Evolutionary conservation across 2,888 invertebrate species (phyloP).

Genomic region (Homarus gammarus): DNA sequence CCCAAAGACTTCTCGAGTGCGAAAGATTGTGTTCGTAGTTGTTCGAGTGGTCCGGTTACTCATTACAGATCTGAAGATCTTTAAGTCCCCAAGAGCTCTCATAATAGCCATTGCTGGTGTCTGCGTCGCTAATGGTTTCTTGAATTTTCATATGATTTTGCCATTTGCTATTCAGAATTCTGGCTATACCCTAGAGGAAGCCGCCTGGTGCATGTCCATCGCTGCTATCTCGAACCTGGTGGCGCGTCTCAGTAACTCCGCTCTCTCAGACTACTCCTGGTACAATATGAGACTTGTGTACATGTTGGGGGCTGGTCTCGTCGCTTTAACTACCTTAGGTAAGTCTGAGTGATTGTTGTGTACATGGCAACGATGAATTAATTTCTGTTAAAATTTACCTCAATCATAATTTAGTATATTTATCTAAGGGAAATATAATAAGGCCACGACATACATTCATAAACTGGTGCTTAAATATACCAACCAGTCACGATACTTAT

Average conservation of each 20-base stretch:
- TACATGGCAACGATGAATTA: neutral
- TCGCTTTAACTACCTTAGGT: slow-evolving; percentile 13
- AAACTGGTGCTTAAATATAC: too few relatives aligned
- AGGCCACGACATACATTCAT: neutral
- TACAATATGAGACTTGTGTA: slow-evolving; percentile 62
- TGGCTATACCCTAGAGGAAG: slow-evolving; percentile 52
- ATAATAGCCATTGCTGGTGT: slow-evolving; percentile 87
- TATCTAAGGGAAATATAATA: too few relatives aligned
- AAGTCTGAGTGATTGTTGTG: slow-evolving; percentile 1
- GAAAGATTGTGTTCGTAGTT: neutral
- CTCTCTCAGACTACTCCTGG: slow-evolving; percentile 56
- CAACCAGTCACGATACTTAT: too few relatives aligned
- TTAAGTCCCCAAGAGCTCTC: slow-evolving; percentile 83
- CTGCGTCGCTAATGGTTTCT: slow-evolving; percentile 85
- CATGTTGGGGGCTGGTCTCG: slow-evolving; percentile 40
- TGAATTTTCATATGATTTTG: slow-evolving; percentile 85
- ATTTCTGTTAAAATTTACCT: neutral
- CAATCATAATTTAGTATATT: neutral
- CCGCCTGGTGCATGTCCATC: slow-evolving; percentile 62
- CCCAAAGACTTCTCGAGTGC: neutral
- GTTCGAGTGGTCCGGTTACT: neutral
- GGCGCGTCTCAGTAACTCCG: slow-evolving; percentile 43
- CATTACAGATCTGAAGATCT: slow-evolving; percentile 82
- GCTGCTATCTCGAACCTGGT: slow-evolving; percentile 48
- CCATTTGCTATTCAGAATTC: slow-evolving; percentile 77